phyloP scores from a whole-genome alignment of 2,113 vertebrate species.

The Amblyornis subalaris region DNA sequence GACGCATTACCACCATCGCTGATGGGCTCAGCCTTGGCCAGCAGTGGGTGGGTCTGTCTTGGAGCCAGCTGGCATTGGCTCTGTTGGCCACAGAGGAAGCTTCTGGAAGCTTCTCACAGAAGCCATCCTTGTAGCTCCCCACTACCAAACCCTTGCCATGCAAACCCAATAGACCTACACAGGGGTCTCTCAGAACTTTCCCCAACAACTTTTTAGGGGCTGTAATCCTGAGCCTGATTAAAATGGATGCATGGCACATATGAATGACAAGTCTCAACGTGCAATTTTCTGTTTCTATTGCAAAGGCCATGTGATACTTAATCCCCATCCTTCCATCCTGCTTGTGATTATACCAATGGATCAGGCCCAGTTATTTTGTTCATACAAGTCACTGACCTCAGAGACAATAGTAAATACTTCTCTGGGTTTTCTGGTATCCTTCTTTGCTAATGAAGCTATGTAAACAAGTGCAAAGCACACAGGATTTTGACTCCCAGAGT shows the following conservation, averaged over 20 bases:
- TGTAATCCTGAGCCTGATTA: not conserved
- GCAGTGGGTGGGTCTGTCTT: not conserved
- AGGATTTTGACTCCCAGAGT: not conserved
- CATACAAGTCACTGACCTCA: not conserved
- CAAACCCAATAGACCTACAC: not conserved
- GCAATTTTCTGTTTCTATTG: not conserved
- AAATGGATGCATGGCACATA: not conserved
- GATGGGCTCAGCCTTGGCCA: not conserved
- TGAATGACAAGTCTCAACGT: not conserved
- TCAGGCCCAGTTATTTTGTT: not conserved
- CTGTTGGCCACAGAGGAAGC: not conserved
- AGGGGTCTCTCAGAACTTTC: not conserved
- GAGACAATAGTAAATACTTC: not conserved
- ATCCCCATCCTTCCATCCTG: not conserved
- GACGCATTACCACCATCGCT: not conserved
- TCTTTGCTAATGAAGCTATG: not conserved
- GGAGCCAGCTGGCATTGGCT: not conserved
- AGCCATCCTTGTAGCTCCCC: not conserved
- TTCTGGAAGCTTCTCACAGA: not conserved
- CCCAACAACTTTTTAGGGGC: not conserved
- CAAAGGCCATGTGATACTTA: not conserved
- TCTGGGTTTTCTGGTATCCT: not conserved
- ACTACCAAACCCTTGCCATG: not conserved
- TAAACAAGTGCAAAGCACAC: conserved; percentile 1
- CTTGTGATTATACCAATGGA: not conserved